phyloP scores from a whole-genome alignment of 2,888 invertebrate species.

The Oasisia sp. region DNA sequence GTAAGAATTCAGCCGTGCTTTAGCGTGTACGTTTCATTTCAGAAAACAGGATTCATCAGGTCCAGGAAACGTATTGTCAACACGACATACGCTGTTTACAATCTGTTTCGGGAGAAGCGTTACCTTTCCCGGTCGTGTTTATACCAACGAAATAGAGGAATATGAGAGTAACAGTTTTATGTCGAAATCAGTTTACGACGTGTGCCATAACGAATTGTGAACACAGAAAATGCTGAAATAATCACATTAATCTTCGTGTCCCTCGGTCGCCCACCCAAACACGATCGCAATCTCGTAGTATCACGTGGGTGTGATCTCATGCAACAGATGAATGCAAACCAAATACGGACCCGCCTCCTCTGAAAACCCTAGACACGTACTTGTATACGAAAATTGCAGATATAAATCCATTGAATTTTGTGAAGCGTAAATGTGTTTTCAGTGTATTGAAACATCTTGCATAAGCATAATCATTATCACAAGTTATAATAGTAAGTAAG shows the following conservation, averaged over 20 bases:
- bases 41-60: no score
- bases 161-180: background rate
- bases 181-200: background rate
- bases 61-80: background rate
- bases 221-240: conserved; percentile 7
- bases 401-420: no score
- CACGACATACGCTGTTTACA: background rate
- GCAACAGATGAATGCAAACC: background rate
- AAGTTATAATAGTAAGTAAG: no score
- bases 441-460: no score
- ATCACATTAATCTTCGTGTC: conserved; percentile 17
- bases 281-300: background rate
- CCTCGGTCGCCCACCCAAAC: conserved; percentile 13
- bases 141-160: background rate
- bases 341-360: background rate
- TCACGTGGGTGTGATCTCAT: conserved; percentile 10
- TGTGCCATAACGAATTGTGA: background rate
- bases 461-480: no score
- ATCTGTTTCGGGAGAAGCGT: background rate
- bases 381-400: no score
- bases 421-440: no score
- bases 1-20: no score
- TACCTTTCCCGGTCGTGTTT: background rate
- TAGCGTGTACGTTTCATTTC: no score
- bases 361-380: no score